phyloP scores from a whole-genome alignment of 2,797 vertebrate species.

The Pteronotus mesoamericanus region DNA sequence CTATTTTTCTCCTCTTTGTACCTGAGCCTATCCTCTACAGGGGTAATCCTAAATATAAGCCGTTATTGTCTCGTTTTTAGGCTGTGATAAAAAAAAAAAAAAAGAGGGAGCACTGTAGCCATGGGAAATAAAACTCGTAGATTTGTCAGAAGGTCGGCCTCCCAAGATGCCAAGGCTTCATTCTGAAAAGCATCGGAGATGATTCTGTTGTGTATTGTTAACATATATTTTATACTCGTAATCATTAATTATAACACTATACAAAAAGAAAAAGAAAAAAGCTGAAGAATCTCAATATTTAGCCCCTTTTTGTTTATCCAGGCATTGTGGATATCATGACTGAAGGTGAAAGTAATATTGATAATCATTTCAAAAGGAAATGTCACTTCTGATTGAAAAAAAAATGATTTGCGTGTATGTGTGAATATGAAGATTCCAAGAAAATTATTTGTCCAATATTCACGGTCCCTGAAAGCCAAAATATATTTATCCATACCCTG shows the following conservation, averaged over 20 bases:
- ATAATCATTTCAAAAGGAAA: constrained; percentile 47
- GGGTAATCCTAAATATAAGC: constrained; percentile 51
- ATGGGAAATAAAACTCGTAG: background rate
- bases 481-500: background rate
- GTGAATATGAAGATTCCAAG: background rate
- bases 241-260: constrained; percentile 24
- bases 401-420: background rate
- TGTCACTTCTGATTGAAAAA: background rate
- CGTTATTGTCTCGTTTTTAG: constrained; percentile 51
- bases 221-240: constrained; percentile 20
- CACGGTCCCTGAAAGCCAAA: background rate
- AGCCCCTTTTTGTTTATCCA: constrained; percentile 53
- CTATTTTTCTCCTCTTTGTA: constrained; percentile 20
- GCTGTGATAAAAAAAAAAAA: constrained; percentile 47
- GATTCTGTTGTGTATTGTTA: constrained; percentile 39
- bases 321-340: constrained; percentile 35
- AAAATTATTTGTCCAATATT: background rate
- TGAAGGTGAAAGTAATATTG: constrained; percentile 23
- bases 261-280: background rate
- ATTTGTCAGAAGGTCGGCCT: background rate
- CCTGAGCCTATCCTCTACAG: background rate
- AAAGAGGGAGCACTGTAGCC: background rate
- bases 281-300: background rate
- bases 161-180: constrained; percentile 26
- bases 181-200: background rate